Evolutionary conservation across 2,797 vertebrate genomes (phyloP).

Genomic region (Hozukius guyotensis): DNA sequence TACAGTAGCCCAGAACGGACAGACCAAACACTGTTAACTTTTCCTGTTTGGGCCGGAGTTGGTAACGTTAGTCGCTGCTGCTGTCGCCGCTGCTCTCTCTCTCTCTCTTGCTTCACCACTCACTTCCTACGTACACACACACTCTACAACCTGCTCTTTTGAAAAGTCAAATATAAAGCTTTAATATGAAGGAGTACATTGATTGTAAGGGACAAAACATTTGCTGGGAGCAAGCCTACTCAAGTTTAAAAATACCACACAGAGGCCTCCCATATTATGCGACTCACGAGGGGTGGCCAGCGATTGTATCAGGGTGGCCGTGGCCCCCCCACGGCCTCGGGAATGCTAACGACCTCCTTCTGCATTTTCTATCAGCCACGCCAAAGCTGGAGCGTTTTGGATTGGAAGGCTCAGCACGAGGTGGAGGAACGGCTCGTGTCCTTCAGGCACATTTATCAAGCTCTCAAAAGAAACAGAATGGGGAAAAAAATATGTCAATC

Average conservation of each 20-base stretch:
- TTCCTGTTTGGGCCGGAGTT: rapidly evolving
- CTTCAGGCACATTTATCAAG: slow-evolving; percentile 59
- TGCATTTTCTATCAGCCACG: background rate
- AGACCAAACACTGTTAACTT: no score
- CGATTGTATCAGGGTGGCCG: background rate
- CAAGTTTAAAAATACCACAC: background rate
- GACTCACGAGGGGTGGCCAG: background rate
- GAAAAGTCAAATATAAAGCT: no score
- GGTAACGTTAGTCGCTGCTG: no score
- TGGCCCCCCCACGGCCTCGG: background rate
- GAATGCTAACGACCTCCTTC: slow-evolving; percentile 25
- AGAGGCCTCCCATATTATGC: background rate
- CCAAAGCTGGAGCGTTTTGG: slow-evolving; percentile 20
- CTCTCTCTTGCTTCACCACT: no score
- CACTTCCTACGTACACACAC: no score
- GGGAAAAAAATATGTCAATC: slow-evolving; percentile 55
- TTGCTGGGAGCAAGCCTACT: background rate
- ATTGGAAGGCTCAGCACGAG: slow-evolving; percentile 18
- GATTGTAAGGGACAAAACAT: background rate
- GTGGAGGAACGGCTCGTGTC: slow-evolving; percentile 42
- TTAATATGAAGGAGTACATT: no score
- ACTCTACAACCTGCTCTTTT: no score
- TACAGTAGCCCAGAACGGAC: no score
- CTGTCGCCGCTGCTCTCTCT: no score
- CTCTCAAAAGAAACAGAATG: slow-evolving; percentile 44